Conservation (phyloP, 2,113 vertebrate species). For the Myotis davidii region DNA sequence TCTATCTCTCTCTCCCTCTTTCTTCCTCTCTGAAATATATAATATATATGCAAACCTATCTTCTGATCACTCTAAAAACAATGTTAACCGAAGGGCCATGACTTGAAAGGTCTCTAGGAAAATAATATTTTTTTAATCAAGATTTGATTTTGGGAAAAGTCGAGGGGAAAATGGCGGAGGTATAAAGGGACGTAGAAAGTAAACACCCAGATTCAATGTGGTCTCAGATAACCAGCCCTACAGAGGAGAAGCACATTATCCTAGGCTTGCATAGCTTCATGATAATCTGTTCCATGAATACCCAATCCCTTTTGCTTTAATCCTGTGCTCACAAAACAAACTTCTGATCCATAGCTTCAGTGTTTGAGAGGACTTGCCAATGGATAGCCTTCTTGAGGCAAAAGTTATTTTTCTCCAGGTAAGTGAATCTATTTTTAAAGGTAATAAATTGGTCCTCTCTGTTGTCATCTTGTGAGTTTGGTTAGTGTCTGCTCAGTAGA, state of each 20-base stretch:
- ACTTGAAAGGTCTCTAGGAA: background rate
- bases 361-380: background rate
- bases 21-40: no score
- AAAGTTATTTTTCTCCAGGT: background rate
- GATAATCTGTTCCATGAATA: background rate
- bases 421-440: background rate
- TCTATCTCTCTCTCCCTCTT: no score
- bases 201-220: background rate
- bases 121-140: background rate
- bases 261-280: background rate
- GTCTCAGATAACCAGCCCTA: background rate
- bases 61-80: background rate
- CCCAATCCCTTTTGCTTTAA: background rate
- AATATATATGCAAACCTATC: no score
- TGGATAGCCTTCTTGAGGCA: background rate
- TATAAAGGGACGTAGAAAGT: no score
- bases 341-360: background rate
- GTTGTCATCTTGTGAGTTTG: background rate
- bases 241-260: background rate
- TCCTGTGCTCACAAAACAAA: background rate
- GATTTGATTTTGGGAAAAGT: background rate
- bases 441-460: background rate
- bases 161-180: no score
- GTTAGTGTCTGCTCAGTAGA: background rate
- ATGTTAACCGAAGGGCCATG: background rate